Conservation (phyloP, 2,888 invertebrate species). For the Zhengitettix transpicula region DNA sequence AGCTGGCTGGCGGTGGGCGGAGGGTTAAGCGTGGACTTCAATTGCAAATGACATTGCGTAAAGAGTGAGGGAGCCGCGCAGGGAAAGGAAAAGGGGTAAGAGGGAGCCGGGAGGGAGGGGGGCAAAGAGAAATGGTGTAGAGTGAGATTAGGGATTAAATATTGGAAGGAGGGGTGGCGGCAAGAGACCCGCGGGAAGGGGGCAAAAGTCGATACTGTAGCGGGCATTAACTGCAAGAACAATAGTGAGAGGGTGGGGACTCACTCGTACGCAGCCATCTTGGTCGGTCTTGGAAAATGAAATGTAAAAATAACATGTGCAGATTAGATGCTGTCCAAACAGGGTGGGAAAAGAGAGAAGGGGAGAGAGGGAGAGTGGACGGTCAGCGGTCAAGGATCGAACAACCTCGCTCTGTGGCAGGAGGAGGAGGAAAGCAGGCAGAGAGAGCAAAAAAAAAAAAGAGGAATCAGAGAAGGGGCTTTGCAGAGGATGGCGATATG, state of each 20-base stretch:
- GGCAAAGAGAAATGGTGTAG: slow-evolving; percentile 3
- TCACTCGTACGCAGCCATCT: background rate
- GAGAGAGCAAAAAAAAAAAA: too few species aligned
- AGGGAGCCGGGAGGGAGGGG: background rate
- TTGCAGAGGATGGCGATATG: too few species aligned
- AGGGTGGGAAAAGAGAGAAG: background rate
- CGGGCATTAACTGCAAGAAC: slow-evolving; percentile 10
- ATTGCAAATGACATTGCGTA: slow-evolving; percentile 11
- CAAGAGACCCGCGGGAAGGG: background rate
- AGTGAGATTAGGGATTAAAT: slow-evolving; percentile 11
- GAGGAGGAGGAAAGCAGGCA: too few species aligned
- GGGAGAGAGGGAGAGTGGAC: too few species aligned
- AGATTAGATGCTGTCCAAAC: background rate
- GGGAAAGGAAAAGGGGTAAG: slow-evolving; percentile 1
- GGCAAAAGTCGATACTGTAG: slow-evolving; percentile 10
- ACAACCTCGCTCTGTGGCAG: too few species aligned
- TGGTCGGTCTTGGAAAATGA: background rate
- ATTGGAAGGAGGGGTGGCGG: slow-evolving; percentile 7
- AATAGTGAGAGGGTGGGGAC: slow-evolving; percentile 3
- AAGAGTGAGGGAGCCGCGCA: slow-evolving; percentile 1
- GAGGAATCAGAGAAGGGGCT: too few species aligned
- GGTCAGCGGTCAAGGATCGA: too few species aligned
- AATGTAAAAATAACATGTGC: slow-evolving; percentile 1
- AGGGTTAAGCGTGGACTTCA: slow-evolving; percentile 7
- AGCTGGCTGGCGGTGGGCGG: background rate